Evolutionary conservation across 2,113 vertebrate genomes (phyloP), one percentile per base, ranked within the genome.

Genomic region (Orycteropus afer): DNA sequence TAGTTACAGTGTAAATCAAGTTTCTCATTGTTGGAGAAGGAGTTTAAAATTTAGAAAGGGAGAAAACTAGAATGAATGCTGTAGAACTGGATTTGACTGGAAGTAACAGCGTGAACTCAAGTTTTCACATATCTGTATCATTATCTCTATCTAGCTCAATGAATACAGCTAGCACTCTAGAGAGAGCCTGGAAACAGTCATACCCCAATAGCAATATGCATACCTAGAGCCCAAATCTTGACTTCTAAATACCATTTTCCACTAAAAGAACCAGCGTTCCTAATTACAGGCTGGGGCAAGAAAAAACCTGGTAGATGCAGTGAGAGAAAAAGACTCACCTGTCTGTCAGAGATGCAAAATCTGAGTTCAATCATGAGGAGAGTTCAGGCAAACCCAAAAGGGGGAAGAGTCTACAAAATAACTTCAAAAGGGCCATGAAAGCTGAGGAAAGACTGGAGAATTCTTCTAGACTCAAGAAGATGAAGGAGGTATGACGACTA

Each of bases 351-450:
- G 69, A 40, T 9, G 53, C 13, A 40, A 10, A 49, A 45, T n/a
- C n/a, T n/a, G n/a, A n/a, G n/a, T n/a, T 37, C 27, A 29, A 63
- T 63, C 27, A 63, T 29, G 61, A 29, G 27, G 27, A 25, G 27
- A 25, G 5, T 27, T 23, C 23, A 29, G 7, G 8, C 11, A 63
- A 63, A 63, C 59, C 22, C 61, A 87, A 29, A 57, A 0, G 47
- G 76, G 89, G 25, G 29, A 32, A 37, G 8, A 61, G 53, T 94
- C 51, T 71, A 61, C 32, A 79, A 63, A 85, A 78, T 55, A 73
- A 85, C 55, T 84, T 77, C 34, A 53, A 71, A 87, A 78, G 15
- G 32, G 49, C 92, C 76, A 78, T 5, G 45, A 53, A 83, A 89
- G 59, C 23, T 10, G 40, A 82, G 49, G 7, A 34, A 80, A 93